Evolutionary conservation across 2,888 invertebrate genomes (phyloP).

Genomic region (Ennomos quercinarius): DNA sequence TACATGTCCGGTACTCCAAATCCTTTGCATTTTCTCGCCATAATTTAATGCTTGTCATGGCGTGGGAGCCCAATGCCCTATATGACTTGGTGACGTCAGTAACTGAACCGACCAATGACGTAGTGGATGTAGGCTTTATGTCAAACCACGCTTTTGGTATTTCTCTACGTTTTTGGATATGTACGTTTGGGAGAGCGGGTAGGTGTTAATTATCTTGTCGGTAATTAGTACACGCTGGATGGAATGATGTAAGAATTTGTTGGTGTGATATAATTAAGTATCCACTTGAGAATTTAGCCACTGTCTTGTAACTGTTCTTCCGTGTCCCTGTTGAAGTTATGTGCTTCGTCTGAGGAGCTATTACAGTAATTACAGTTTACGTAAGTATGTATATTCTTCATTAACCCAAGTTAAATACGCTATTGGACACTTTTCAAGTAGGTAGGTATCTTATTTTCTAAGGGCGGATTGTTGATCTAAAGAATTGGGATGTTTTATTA

Average conservation of each 20-base stretch:
- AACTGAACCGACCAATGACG: conserved; percentile 35
- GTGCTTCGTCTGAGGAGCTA: no score
- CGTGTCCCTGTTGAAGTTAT: no score
- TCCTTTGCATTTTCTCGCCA: conserved; percentile 19
- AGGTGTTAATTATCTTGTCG: conserved; percentile 30
- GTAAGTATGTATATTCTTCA: no score
- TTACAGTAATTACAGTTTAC: no score
- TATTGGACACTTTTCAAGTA: no score
- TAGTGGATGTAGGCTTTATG: conserved; percentile 35
- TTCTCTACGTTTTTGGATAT: conserved; percentile 24
- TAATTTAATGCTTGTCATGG: conserved; percentile 35
- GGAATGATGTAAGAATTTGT: conserved; percentile 21
- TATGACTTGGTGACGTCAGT: conserved; percentile 65
- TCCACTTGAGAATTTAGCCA: no score
- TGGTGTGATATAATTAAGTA: background rate
- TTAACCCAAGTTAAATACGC: no score
- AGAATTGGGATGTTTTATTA: no score
- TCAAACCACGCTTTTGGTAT: conserved; percentile 25
- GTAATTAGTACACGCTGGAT: conserved; percentile 20
- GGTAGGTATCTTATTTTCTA: no score
- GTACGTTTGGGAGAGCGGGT: conserved; percentile 25
- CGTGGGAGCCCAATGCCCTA: conserved; percentile 59
- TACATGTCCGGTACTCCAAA: conserved; percentile 5
- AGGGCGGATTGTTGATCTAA: no score
- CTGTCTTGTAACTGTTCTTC: no score